Evolutionary conservation across 2,888 invertebrate species (phyloP).

Genomic region (Charanyca ferruginea): DNA sequence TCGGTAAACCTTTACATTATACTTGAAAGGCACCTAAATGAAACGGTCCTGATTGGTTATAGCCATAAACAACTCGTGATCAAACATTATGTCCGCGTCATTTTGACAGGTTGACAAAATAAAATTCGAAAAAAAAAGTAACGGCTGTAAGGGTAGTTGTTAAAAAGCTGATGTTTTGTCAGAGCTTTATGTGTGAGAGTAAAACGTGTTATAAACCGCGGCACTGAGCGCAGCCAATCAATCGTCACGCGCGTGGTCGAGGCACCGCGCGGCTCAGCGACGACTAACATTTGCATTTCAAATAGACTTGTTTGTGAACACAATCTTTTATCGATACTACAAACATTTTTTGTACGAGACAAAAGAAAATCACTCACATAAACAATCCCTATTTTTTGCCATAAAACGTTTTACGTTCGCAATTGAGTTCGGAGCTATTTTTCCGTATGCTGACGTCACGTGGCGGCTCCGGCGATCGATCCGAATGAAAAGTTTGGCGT

Average conservation of each 20-base stretch:
- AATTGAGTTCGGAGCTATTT: conserved; percentile 39
- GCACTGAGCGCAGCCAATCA: conserved; percentile 44
- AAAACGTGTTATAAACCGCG: conserved; percentile 33
- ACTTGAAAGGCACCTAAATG: no score
- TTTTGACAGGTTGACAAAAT: no score
- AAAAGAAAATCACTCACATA: conserved; percentile 60
- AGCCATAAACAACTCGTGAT: no score
- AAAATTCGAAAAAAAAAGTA: not conserved
- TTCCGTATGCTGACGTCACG: conserved; percentile 52
- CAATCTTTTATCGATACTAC: conserved; percentile 53
- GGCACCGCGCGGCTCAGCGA: conserved; percentile 5
- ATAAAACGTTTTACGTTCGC: conserved; percentile 53
- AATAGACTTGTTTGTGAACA: conserved; percentile 54
- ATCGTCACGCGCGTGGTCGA: conserved; percentile 28
- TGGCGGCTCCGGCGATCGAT: conserved; percentile 41
- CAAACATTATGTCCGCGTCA: no score
- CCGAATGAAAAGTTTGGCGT: conserved; percentile 52
- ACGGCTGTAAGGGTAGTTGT: not conserved
- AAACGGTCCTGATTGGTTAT: no score
- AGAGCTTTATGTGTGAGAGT: conserved; percentile 27
- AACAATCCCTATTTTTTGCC: conserved; percentile 54
- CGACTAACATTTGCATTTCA: conserved; percentile 54
- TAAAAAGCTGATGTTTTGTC: conserved; percentile 12
- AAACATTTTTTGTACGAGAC: conserved; percentile 47
- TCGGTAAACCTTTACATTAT: no score